phyloP scores from a whole-genome alignment of 2,888 invertebrate species.

The Atethmia centrago region DNA sequence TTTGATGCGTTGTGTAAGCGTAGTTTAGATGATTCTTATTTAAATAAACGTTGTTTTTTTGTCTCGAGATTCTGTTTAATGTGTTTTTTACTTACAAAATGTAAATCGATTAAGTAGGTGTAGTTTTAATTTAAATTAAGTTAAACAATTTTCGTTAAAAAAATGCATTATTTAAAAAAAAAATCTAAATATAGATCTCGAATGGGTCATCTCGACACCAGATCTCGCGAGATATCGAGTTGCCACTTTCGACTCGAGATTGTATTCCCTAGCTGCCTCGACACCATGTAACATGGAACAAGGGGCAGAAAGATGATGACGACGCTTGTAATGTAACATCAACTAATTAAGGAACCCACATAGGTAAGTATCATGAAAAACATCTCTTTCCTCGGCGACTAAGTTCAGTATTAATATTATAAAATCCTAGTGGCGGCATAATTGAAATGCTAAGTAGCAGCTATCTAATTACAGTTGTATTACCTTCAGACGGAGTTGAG shows the following conservation, averaged over 20 bases:
- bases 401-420: conserved; percentile 47
- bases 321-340: not conserved
- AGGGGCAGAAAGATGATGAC: not conserved
- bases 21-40: too few relatives aligned
- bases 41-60: too few relatives aligned
- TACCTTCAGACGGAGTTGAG: conserved; percentile 54
- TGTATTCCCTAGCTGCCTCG: not conserved
- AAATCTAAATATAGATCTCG: not conserved
- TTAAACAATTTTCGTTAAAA: too few relatives aligned
- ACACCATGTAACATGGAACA: not conserved
- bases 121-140: too few relatives aligned
- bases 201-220: not conserved
- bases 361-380: not conserved
- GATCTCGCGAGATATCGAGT: not conserved
- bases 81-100: too few relatives aligned
- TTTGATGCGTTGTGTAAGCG: not conserved
- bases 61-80: too few relatives aligned
- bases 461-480: conserved; percentile 65
- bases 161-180: too few relatives aligned
- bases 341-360: too few relatives aligned
- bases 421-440: conserved; percentile 53
- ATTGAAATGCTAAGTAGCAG: conserved; percentile 65
- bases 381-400: not conserved
- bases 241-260: not conserved
- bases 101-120: too few relatives aligned